Evolutionary conservation across 2,797 vertebrate species (phyloP).

Genomic region (Acanthiza pusilla): DNA sequence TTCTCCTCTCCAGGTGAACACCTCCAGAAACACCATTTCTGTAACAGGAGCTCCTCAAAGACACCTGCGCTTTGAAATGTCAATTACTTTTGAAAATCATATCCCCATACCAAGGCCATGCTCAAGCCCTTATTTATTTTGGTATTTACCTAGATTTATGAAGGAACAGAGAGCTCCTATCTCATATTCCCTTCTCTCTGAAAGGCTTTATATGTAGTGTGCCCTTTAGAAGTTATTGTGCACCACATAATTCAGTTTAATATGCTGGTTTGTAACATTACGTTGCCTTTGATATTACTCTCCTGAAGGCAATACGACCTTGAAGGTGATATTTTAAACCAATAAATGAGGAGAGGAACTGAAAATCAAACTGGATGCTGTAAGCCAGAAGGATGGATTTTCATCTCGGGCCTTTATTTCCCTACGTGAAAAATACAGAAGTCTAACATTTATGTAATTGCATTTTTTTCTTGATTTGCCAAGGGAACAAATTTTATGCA

Average conservation of each 20-base stretch:
- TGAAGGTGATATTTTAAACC: conserved; percentile 43
- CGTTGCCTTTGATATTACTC: conserved; percentile 8
- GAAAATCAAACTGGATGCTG: background rate
- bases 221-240: conserved; percentile 45
- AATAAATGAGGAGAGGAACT: conserved; percentile 6
- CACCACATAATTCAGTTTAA: conserved; percentile 35
- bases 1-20: background rate
- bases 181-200: background rate
- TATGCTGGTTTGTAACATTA: conserved; percentile 9
- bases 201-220: background rate
- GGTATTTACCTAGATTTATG: conserved; percentile 11
- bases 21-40: background rate
- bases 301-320: conserved; percentile 9
- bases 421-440: background rate
- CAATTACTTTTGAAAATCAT: background rate
- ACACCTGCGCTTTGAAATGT: background rate
- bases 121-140: background rate
- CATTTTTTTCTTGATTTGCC: background rate
- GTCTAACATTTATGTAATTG: background rate
- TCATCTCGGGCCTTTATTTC: background rate
- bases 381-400: background rate
- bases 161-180: background rate
- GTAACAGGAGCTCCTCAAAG: background rate
- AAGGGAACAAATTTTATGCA: background rate
- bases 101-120: background rate